A percentile compares a stretch with the other conserved stretches of the same genome.
These are phyloP conservation scores for Aphelinus atriplicis DNA, from an alignment of 1,140 invertebrate species.

Conservation along the genomic window DNA sequence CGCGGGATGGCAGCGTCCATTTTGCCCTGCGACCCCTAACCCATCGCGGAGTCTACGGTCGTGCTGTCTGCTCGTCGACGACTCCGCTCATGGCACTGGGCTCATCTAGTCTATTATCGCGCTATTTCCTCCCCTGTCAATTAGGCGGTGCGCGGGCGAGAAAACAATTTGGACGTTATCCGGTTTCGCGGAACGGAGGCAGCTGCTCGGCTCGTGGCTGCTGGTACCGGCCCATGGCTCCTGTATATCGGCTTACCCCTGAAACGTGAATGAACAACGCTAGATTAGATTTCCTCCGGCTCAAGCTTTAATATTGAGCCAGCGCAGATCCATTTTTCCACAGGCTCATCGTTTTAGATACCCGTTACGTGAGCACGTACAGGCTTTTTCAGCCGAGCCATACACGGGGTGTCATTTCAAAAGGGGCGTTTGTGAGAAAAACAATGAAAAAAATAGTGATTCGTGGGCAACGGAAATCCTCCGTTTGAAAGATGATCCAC, in stretches of 20 bases:
- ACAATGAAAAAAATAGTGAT: no score
- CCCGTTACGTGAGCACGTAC: no score
- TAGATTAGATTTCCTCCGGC: conserved; percentile 11
- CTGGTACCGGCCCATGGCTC: conserved; percentile 20
- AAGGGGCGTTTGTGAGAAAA: no score
- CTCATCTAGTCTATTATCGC: background rate
- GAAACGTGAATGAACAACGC: conserved; percentile 17
- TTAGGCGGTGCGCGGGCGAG: conserved; percentile 8
- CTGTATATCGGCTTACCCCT: conserved; percentile 33
- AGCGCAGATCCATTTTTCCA: no score
- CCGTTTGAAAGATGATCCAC: no score
- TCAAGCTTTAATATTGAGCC: no score
- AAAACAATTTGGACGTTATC: conserved; percentile 43
- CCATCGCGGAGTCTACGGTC: conserved; percentile 40
- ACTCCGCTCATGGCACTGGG: background rate
- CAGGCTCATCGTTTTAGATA: no score
- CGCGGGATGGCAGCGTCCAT: conserved; percentile 42
- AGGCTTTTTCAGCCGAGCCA: no score
- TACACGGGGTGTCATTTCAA: no score
- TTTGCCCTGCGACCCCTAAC: conserved; percentile 48
- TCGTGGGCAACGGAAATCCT: no score
- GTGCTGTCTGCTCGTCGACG: background rate
- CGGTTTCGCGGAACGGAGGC: conserved; percentile 35
- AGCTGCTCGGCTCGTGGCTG: background rate
- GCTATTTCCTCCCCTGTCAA: background rate